phyloP scores from a whole-genome alignment of 1,140 invertebrate species.

The Drosophila miranda region DNA sequence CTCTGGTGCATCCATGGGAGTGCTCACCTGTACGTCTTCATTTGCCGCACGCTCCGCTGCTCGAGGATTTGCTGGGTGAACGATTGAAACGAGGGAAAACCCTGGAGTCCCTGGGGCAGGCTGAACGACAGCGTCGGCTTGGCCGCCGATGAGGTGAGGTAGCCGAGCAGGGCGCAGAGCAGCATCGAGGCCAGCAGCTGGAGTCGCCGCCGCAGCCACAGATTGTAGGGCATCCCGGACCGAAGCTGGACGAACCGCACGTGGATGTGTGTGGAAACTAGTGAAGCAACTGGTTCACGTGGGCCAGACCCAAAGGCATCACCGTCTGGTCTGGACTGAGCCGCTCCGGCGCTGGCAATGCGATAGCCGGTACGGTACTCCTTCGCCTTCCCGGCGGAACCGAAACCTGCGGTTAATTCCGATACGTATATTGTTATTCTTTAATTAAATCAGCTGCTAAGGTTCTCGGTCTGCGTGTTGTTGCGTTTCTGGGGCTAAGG shows the following conservation, averaged over 20 bases:
- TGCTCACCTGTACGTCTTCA: conserved; percentile 82
- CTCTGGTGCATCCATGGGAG: background rate
- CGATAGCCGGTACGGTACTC: too few relatives aligned
- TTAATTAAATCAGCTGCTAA: conserved; percentile 36
- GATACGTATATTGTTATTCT: conserved; percentile 11
- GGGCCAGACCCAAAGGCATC: conserved; percentile 35
- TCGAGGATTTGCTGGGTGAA: conserved; percentile 81
- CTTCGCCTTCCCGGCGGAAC: background rate
- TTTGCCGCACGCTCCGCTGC: conserved; percentile 73
- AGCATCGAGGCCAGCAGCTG: conserved; percentile 67
- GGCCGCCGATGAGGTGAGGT: conserved; percentile 65
- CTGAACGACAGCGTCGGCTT: conserved; percentile 78
- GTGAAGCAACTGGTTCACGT: conserved; percentile 7
- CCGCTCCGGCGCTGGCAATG: conserved; percentile 7
- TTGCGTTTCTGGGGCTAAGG: background rate
- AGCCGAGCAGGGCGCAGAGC: conserved; percentile 61
- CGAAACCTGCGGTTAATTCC: conserved; percentile 2
- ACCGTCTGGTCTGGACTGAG: conserved; percentile 33
- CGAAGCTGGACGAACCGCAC: too few relatives aligned
- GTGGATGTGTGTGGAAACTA: background rate
- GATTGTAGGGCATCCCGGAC: conserved; percentile 49
- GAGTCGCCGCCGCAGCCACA: conserved; percentile 45
- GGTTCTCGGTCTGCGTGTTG: conserved; percentile 19
- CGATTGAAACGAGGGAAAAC: conserved; percentile 76
- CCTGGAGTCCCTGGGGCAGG: conserved; percentile 71